These are phyloP conservation scores for Coluber constrictor DNA, from an alignment of 2,797 vertebrate species.

Conservation along the genomic window DNA sequence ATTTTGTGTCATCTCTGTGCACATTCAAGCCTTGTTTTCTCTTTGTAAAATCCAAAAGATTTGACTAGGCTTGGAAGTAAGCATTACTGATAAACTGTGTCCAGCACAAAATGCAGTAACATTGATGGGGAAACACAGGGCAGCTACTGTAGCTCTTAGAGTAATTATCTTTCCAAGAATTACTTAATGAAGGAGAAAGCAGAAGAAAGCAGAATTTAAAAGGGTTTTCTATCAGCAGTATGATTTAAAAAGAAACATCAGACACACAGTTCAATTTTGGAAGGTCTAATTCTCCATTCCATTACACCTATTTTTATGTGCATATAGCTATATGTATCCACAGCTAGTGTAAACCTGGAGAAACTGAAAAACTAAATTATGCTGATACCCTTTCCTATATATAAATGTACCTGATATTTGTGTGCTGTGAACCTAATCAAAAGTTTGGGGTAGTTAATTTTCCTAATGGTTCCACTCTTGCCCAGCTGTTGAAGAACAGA, in stretches of 20 bases:
- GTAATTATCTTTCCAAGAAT: conserved; percentile 35
- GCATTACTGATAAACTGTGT: not conserved
- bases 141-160: conserved; percentile 37
- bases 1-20: not conserved
- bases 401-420: not conserved
- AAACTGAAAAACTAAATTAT: conserved; percentile 25
- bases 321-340: conserved; percentile 37
- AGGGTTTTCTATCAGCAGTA: conserved; percentile 50
- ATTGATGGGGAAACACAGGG: conserved; percentile 27
- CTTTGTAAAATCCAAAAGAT: too few species aligned
- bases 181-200: conserved; percentile 60
- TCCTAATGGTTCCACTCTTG: not conserved
- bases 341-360: conserved; percentile 29
- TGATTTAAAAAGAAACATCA: conserved; percentile 35
- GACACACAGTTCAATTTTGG: conserved; percentile 54
- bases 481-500: not conserved
- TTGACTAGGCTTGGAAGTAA: not conserved
- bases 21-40: not conserved
- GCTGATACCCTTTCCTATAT: not conserved
- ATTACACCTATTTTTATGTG: conserved; percentile 45
- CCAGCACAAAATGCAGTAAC: not conserved
- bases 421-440: not conserved
- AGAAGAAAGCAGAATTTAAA: conserved; percentile 52
- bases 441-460: not conserved
- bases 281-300: conserved; percentile 49